Evolutionary conservation across 2,888 invertebrate species (phyloP).

Genomic region (Oxytorus armatus): DNA sequence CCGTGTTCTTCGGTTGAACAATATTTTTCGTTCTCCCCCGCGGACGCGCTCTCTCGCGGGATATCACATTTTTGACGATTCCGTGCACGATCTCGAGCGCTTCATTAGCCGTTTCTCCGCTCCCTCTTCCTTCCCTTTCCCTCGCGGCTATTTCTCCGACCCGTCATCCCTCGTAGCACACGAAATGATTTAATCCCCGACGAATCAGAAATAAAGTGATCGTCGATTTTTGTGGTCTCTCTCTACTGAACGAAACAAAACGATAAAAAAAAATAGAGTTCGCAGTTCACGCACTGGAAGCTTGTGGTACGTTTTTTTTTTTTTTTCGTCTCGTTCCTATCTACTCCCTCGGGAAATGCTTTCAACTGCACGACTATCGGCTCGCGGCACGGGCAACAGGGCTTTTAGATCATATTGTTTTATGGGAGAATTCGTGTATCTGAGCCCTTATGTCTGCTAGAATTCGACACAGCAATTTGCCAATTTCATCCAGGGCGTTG

Average conservation of each 20-base stretch:
- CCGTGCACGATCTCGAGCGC: slow-evolving; percentile 57
- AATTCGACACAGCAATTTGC: too few relatives aligned
- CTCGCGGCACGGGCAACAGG: too few relatives aligned
- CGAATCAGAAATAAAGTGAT: slow-evolving; percentile 42
- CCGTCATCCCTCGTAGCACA: not conserved
- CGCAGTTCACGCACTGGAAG: too few relatives aligned
- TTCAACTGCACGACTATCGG: too few relatives aligned
- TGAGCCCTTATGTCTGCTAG: too few relatives aligned
- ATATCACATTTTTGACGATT: slow-evolving; percentile 50
- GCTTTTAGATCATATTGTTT: too few relatives aligned
- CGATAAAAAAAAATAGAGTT: not conserved
- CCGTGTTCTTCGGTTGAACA: slow-evolving; percentile 5
- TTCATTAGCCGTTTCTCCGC: slow-evolving; percentile 55
- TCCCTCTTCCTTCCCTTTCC: slow-evolving; percentile 12
- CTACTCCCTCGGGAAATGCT: too few relatives aligned
- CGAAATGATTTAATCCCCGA: slow-evolving; percentile 47
- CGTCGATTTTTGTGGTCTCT: slow-evolving; percentile 30
- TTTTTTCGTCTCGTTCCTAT: too few relatives aligned
- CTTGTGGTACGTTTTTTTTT: too few relatives aligned
- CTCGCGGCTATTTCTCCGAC: not conserved
- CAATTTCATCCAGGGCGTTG: too few relatives aligned
- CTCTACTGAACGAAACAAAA: not conserved
- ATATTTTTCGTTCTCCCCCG: slow-evolving; percentile 19
- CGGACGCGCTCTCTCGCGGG: slow-evolving; percentile 13
- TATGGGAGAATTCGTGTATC: too few relatives aligned